These are phyloP conservation scores for Desoria tigrina DNA, from an alignment of 2,888 invertebrate species.

Conservation along the genomic window DNA sequence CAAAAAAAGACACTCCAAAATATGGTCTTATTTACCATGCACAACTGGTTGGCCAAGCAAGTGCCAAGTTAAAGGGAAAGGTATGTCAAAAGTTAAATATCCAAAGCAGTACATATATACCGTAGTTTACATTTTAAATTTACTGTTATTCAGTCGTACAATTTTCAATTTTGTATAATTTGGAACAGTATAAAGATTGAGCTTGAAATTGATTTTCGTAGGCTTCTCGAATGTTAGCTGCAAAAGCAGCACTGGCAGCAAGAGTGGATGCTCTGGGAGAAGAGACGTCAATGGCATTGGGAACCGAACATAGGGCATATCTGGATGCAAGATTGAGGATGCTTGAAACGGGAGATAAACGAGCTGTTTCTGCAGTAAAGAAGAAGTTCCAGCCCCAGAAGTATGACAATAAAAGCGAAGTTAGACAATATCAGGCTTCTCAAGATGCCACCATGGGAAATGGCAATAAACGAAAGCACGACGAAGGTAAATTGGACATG, in stretches of 20 bases:
- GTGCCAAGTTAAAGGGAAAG: constrained; percentile 85
- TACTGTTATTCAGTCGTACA: neutral
- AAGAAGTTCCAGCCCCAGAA: constrained; percentile 70
- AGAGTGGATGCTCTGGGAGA: constrained; percentile 96
- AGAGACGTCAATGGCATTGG: constrained; percentile 77
- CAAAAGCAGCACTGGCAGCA: constrained; percentile 89
- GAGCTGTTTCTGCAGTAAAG: constrained; percentile 63
- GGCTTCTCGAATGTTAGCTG: constrained; percentile 89
- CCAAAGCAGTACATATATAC: neutral
- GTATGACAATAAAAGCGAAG: constrained; percentile 84
- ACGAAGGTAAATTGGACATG: constrained; percentile 26
- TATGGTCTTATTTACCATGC: constrained; percentile 96
- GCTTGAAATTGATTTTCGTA: constrained; percentile 46
- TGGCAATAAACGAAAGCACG: constrained; percentile 61
- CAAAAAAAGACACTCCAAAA: constrained; percentile 96
- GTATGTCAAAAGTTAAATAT: constrained; percentile 34
- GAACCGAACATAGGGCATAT: constrained; percentile 85
- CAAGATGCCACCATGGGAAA: constrained; percentile 78
- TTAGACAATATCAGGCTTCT: constrained; percentile 74
- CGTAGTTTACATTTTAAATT: neutral
- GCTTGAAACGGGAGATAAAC: constrained; percentile 78
- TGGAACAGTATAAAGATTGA: neutral
- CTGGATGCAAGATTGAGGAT: constrained; percentile 74
- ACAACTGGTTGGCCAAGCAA: constrained; percentile 84
- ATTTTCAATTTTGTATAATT: neutral